These are phyloP conservation scores for Morpho helenor DNA, from an alignment of 2,888 invertebrate species.

Conservation along the genomic window DNA sequence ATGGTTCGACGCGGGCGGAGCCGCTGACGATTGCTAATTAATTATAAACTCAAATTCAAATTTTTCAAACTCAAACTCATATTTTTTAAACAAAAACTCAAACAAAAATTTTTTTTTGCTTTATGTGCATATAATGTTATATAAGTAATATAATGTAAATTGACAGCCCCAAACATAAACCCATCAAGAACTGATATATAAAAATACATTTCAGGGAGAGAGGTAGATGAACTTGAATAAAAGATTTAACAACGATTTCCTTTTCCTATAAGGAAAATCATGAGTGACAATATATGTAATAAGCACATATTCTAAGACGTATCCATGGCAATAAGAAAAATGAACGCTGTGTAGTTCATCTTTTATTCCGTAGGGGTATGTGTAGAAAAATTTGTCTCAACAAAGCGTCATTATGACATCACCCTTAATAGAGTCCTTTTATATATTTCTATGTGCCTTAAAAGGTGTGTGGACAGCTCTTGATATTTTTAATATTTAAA, in stretches of 20 bases:
- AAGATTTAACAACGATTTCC: background rate
- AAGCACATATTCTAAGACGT: conserved; percentile 3
- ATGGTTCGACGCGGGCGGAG: no score
- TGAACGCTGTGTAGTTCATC: conserved; percentile 1
- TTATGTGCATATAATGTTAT: no score
- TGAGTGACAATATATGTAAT: background rate
- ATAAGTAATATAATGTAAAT: no score
- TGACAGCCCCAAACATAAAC: no score
- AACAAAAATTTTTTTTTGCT: no score
- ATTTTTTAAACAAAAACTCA: no score
- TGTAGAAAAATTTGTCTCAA: conserved; percentile 2
- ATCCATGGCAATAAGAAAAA: background rate
- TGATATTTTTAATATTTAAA: background rate
- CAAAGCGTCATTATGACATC: conserved; percentile 6
- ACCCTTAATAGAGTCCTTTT: conserved; percentile 1
- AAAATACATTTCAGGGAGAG: no score
- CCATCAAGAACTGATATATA: no score
- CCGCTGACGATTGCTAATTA: no score
- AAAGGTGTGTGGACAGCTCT: background rate
- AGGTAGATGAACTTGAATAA: background rate
- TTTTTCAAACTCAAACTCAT: no score
- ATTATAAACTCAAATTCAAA: no score
- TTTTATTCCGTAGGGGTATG: conserved; percentile 4
- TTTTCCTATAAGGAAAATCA: conserved; percentile 1
- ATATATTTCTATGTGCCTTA: background rate